These are phyloP conservation scores for Myrmecobius fasciatus DNA, from an alignment of 2,113 vertebrate species.

Conservation along the genomic window DNA sequence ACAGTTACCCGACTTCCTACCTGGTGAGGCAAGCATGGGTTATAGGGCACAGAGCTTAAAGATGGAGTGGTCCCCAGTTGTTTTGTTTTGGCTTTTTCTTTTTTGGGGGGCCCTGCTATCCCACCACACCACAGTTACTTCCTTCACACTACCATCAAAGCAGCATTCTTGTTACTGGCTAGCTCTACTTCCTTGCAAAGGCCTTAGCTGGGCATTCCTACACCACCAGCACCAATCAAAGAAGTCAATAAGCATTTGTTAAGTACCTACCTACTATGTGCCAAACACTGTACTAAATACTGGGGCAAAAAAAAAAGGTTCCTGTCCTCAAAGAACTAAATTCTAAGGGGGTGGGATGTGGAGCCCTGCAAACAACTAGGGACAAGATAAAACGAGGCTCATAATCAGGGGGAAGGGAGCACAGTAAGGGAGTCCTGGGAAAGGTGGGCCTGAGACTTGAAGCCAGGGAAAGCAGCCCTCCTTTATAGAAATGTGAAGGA, in stretches of 20 bases:
- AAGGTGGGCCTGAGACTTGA: not conserved
- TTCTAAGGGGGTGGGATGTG: too few relatives aligned
- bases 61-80: conserved; percentile 9
- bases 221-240: not conserved
- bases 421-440: not conserved
- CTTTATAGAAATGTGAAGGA: not conserved
- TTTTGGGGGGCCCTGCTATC: not conserved
- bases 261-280: too few relatives aligned
- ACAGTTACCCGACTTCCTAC: conserved; percentile 26
- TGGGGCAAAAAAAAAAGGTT: not conserved
- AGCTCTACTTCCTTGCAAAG: not conserved
- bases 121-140: not conserved
- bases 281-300: too few relatives aligned
- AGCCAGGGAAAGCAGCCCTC: not conserved
- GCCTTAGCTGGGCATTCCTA: conserved; percentile 21
- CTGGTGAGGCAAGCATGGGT: conserved; percentile 48
- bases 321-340: not conserved
- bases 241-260: not conserved
- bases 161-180: not conserved
- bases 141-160: conserved; percentile 12
- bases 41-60: not conserved
- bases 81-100: conserved; percentile 8
- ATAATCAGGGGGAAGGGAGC: too few relatives aligned
- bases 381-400: not conserved
- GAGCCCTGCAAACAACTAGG: not conserved